phyloP scores from a whole-genome alignment of 2,797 vertebrate genomes.

The Telmatherina bonti region DNA sequence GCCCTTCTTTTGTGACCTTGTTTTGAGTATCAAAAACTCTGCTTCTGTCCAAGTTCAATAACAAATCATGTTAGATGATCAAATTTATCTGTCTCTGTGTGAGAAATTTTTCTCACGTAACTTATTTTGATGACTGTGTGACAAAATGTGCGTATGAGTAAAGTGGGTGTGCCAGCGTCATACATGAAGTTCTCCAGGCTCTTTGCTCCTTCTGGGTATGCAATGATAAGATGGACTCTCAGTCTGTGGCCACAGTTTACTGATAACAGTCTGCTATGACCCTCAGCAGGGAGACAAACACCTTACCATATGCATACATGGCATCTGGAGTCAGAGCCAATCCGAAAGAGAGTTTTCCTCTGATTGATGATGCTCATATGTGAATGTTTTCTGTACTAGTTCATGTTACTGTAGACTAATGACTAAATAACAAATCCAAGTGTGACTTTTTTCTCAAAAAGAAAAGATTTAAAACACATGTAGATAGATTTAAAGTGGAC shows the following conservation, averaged over 20 bases:
- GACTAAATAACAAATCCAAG: slow-evolving; percentile 19
- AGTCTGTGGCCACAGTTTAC: slow-evolving; percentile 47
- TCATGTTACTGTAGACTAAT: slow-evolving; percentile 18
- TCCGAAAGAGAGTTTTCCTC: slow-evolving; percentile 34
- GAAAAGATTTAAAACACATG: not conserved
- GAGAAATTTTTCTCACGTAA: not conserved
- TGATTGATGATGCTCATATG: slow-evolving; percentile 47
- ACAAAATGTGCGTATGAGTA: slow-evolving; percentile 37
- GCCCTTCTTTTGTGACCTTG: slow-evolving; percentile 7
- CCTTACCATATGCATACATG: slow-evolving; percentile 33
- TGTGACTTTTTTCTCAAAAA: not conserved
- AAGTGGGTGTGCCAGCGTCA: slow-evolving; percentile 69
- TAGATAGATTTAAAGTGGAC: not conserved
- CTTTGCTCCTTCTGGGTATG: slow-evolving; percentile 59
- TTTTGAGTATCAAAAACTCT: not conserved
- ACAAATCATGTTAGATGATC: not conserved
- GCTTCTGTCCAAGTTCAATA: not conserved
- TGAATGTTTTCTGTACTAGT: slow-evolving; percentile 7
- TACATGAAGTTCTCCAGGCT: slow-evolving; percentile 43
- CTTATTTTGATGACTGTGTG: slow-evolving; percentile 1
- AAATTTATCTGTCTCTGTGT: not conserved
- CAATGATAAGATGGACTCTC: slow-evolving; percentile 77
- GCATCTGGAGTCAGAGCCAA: slow-evolving; percentile 28
- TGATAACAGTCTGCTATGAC: slow-evolving; percentile 72
- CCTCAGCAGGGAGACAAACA: slow-evolving; percentile 48